Percentiles rank a stretch among this genome's conserved stretches.
Conservation (phyloP, 2,113 vertebrate genomes). For the Tringa solitaria region DNA sequence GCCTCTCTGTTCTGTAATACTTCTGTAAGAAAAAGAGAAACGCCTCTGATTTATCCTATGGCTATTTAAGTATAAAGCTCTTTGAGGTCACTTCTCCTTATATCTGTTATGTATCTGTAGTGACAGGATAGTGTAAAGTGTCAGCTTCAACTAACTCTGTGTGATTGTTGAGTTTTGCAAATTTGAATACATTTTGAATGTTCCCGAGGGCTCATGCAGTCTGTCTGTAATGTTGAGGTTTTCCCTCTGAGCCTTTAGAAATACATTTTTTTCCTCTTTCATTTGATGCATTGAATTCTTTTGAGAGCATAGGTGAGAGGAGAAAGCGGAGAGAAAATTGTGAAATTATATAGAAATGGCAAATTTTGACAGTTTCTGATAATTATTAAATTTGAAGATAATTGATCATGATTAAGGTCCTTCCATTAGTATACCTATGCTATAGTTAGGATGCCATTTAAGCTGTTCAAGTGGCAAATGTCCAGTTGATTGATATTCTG, state of each 20-base stretch:
- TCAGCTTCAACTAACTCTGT: background rate
- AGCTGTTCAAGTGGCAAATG: background rate
- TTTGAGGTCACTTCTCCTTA: background rate
- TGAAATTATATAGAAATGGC: background rate
- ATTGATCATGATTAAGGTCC: background rate
- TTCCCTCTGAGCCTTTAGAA: background rate
- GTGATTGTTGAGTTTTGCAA: background rate
- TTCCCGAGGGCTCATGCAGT: background rate
- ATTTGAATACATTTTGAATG: background rate
- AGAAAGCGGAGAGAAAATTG: background rate
- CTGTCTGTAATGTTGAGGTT: background rate
- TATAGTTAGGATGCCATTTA: background rate
- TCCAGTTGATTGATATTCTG: background rate
- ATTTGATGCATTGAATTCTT: background rate
- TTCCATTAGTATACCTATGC: background rate
- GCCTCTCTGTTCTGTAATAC: background rate
- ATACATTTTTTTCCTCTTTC: background rate
- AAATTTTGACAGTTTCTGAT: background rate
- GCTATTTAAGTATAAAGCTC: background rate
- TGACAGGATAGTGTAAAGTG: background rate
- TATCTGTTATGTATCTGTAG: background rate
- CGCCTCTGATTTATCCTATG: background rate
- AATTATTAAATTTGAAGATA: background rate
- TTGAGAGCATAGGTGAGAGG: background rate
- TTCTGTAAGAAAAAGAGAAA: background rate